Evolutionary conservation across 2,113 vertebrate species (phyloP), one percentile per base, ranked within the genome.

Genomic region (Apistogramma diplotaenia): DNA sequence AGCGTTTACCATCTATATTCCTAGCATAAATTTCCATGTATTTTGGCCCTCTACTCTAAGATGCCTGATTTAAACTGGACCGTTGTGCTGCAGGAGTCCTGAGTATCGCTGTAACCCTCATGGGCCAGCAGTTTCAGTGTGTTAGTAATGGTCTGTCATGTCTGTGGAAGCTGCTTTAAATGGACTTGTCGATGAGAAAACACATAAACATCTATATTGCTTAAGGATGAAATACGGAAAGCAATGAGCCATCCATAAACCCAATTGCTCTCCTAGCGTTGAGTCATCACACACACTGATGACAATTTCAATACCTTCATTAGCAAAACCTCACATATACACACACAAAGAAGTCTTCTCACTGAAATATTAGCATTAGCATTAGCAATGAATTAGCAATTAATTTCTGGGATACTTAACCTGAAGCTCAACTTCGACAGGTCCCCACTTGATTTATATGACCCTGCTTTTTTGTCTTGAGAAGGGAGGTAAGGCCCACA

Each of bases 231-330:
- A 87, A 89, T 83, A 88, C 83, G 85, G 77, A 72, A 83, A 59
- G 84, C 82, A 91, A 87, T 89, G 86, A 91, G 83, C 83, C 74
- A 85, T 85, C 84, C 83, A 89, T 87, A 91, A 91, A 89, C 84
- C 78, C 61, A 81, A 80, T 75, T 81, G 75, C 82, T 87, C 84
- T 76, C 56, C 78, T 59, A 71, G 58, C 78, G 70, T 86, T 87
- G 79, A 87, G 78, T 82, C 74, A 81, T 89, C 85, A 77, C 56
- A 80, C 77, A 76, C 76, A 72, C 76, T 92, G 88, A 89, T 91
- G 84, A 82, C 76, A 83, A 72, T 90, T 90, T 85, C 85, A 90
- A 89, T 91, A 89, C 79, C 25, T 53, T 85, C 85, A 85, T 91
- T 92, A 89, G 89, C 57, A 73, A 65, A 67, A 4, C 49, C 40